phyloP scores from a whole-genome alignment of 2,113 vertebrate species.

The Saguinus imperator region DNA sequence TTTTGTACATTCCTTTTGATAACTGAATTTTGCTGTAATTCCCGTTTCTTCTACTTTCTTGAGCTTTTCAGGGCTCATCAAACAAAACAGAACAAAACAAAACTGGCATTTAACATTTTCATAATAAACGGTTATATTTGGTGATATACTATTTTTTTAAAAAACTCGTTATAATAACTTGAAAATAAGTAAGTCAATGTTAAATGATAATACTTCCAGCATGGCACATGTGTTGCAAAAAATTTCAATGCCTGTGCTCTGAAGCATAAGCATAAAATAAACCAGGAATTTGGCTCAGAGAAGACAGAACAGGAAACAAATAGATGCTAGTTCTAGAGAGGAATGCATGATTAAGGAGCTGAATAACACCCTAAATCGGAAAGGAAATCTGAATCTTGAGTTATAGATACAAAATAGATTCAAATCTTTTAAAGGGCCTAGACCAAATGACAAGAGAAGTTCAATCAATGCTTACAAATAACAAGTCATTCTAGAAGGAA shows the following conservation, averaged over 20 bases:
- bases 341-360: constrained; percentile 35
- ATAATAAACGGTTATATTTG: neutral
- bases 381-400: constrained; percentile 20
- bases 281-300: constrained; percentile 54
- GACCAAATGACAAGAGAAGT: constrained; percentile 36
- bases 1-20: constrained; percentile 1
- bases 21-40: neutral
- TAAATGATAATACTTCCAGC: constrained; percentile 30
- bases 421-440: constrained; percentile 10
- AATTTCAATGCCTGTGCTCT: constrained; percentile 29
- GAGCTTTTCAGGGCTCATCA: neutral
- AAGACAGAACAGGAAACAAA: constrained; percentile 42
- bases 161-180: constrained; percentile 35
- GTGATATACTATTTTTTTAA: neutral
- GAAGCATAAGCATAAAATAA: constrained; percentile 61
- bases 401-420: constrained; percentile 55
- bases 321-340: neutral
- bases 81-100: neutral
- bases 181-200: constrained; percentile 39
- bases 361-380: constrained; percentile 26
- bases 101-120: neutral
- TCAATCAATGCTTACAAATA: constrained; percentile 19
- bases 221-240: constrained; percentile 49
- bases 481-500: neutral
- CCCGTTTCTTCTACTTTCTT: neutral